Evolutionary conservation across 1,140 invertebrate species (phyloP).

Genomic region (Wasmannia auropunctata): DNA sequence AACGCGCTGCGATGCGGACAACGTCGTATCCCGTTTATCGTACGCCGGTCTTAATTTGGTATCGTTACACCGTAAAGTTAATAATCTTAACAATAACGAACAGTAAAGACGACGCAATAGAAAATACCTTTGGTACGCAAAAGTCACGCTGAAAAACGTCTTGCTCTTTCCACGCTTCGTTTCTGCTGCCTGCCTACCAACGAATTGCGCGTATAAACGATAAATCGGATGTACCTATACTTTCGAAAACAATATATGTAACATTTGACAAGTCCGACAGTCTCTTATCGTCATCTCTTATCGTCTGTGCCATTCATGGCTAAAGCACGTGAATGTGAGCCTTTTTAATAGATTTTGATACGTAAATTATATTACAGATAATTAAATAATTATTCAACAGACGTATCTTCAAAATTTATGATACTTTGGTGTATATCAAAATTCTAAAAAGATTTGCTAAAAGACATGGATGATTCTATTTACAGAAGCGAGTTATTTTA

Average conservation of each 20-base stretch:
- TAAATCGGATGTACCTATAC: background rate
- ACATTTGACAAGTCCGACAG: background rate
- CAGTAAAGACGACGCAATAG: constrained; percentile 60
- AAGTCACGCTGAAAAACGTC: constrained; percentile 31
- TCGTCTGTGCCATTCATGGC: background rate
- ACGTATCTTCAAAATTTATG: background rate
- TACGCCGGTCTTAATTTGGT: constrained; percentile 42
- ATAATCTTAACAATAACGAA: constrained; percentile 63
- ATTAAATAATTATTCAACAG: background rate
- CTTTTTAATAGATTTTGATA: background rate
- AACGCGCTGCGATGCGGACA: constrained; percentile 55
- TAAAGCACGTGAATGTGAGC: background rate
- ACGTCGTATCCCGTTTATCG: constrained; percentile 44
- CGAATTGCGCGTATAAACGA: background rate
- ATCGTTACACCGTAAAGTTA: constrained; percentile 52
- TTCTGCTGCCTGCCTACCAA: background rate
- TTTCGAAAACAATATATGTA: background rate
- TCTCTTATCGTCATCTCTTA: constrained; percentile 30
- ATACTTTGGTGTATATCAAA: background rate
- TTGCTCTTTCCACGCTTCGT: constrained; percentile 6
- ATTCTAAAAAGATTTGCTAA: background rate
- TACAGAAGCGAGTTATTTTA: background rate
- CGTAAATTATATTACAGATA: background rate
- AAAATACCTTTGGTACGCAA: constrained; percentile 57
- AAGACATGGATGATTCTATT: background rate